Evolutionary conservation across 2,113 vertebrate genomes (phyloP).

Genomic region (Circaetus cinerascens): DNA sequence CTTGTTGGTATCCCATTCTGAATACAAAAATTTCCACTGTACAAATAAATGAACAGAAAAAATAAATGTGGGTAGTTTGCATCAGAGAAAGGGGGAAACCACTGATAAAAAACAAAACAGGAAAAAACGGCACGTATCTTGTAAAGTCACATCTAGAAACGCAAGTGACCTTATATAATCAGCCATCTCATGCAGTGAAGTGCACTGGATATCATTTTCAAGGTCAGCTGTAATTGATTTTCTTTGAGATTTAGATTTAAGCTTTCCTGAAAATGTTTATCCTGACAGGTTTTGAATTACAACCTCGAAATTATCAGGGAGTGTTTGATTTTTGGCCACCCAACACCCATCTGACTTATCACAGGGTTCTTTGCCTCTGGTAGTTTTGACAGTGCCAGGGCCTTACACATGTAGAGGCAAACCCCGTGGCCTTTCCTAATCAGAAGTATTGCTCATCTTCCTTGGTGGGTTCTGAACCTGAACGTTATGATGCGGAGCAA

Average conservation of each 20-base stretch:
- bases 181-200: background rate
- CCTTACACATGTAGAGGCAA: background rate
- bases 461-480: background rate
- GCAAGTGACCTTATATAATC: background rate
- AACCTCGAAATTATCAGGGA: background rate
- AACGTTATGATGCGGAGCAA: background rate
- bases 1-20: background rate
- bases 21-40: background rate
- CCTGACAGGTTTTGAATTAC: background rate
- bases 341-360: background rate
- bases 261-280: background rate
- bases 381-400: background rate
- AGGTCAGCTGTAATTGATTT: slow-evolving; percentile 24
- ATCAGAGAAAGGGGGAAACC: background rate
- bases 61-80: background rate
- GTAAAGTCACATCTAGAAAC: background rate
- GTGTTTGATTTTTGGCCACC: background rate
- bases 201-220: background rate
- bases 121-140: background rate
- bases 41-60: background rate
- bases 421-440: background rate
- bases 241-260: background rate
- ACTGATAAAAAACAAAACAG: background rate
- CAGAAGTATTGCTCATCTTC: background rate
- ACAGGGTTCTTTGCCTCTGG: background rate